phyloP scores from a whole-genome alignment of 2,113 vertebrate species.

The Lycocorax pyrrhopterus region DNA sequence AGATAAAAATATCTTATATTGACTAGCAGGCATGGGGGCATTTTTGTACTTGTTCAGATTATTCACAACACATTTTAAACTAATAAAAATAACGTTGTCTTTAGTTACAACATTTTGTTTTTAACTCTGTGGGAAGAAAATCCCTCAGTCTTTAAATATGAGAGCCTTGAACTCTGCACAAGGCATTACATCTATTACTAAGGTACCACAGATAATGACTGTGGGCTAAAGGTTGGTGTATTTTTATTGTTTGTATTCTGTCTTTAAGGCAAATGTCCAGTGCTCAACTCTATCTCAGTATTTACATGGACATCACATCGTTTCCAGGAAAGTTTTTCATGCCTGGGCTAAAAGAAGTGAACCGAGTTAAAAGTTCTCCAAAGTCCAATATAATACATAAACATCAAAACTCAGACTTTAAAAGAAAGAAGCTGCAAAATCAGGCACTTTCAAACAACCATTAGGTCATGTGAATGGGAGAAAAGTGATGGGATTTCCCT shows the following conservation, averaged over 20 bases:
- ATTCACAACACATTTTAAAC: neutral
- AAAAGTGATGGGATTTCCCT: neutral
- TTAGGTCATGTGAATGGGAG: neutral
- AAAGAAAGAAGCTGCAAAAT: slow-evolving; percentile 16
- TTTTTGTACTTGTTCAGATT: neutral
- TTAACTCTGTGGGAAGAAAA: neutral
- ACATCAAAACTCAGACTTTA: neutral
- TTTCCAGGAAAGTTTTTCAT: neutral
- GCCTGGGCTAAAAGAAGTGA: slow-evolving; percentile 30
- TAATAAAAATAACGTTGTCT: neutral
- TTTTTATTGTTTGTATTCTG: neutral
- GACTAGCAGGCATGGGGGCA: neutral
- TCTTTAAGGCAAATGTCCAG: neutral
- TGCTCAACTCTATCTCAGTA: neutral
- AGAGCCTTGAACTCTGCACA: neutral
- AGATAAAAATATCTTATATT: neutral
- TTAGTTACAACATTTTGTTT: neutral
- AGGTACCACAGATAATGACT: neutral
- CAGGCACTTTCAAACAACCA: slow-evolving; percentile 12
- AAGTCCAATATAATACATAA: slow-evolving; percentile 12
- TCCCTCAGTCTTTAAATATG: neutral
- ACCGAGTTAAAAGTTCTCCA: neutral
- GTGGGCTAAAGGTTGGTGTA: neutral
- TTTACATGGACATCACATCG: neutral
- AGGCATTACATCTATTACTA: neutral